phyloP scores from a whole-genome alignment of 37 sponge, comb jelly and placozoan species.

The Theonella swinhoei region DNA sequence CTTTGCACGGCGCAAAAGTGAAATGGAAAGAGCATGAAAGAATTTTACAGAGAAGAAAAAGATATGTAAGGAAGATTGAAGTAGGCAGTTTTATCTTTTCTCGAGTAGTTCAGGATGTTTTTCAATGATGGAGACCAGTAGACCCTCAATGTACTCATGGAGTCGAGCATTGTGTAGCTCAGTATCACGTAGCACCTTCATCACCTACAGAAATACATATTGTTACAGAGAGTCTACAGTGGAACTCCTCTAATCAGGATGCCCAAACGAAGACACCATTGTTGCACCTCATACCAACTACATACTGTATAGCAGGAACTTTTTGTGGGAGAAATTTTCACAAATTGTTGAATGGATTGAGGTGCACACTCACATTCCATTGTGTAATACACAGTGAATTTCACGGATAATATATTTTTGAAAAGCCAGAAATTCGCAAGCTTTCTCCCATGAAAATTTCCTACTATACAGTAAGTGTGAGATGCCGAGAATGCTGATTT shows the following conservation, averaged over 20 bases:
- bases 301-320: neutral
- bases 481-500: too few relatives aligned
- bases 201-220: conserved; percentile 26
- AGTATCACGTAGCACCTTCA: conserved; percentile 45
- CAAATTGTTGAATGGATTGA: too few relatives aligned
- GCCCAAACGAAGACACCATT: neutral
- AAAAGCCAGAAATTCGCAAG: too few relatives aligned
- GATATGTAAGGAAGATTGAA: neutral
- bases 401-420: too few relatives aligned
- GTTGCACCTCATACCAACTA: neutral
- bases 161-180: conserved; percentile 50
- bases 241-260: too few relatives aligned
- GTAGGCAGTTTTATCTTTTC: conserved; percentile 12
- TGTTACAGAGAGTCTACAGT: neutral
- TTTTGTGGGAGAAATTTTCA: too few relatives aligned
- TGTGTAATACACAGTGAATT: too few relatives aligned
- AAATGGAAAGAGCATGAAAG: neutral
- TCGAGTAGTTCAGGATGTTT: conserved; percentile 73
- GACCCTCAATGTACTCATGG: conserved; percentile 55
- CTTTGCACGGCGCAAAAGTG: too few relatives aligned
- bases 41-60: neutral
- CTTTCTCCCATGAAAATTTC: too few relatives aligned
- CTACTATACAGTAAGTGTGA: too few relatives aligned
- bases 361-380: too few relatives aligned
- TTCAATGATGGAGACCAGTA: conserved; percentile 57